These are phyloP conservation scores for Python bivittatus DNA, from an alignment of 2,113 vertebrate genomes.

Conservation along the genomic window DNA sequence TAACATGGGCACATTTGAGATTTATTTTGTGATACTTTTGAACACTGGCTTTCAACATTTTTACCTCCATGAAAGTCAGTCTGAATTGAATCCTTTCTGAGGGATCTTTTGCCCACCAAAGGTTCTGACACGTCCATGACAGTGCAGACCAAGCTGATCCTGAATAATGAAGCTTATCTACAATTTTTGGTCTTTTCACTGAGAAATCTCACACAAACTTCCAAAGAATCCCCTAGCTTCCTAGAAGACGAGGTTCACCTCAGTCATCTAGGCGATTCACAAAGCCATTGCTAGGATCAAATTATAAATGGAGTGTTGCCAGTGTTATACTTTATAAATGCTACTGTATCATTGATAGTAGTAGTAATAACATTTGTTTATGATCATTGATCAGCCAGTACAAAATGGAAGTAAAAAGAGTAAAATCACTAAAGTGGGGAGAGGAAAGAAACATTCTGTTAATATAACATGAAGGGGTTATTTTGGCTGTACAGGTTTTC, in stretches of 20 bases:
- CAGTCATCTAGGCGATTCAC: not conserved
- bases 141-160: not conserved
- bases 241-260: not conserved
- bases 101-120: not conserved
- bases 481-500: no score
- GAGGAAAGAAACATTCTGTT: no score
- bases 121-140: not conserved
- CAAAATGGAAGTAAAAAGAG: no score
- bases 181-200: not conserved
- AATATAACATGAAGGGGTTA: no score
- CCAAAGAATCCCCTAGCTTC: no score
- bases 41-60: not conserved
- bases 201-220: not conserved
- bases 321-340: no score
- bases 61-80: not conserved
- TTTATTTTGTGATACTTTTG: not conserved
- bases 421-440: no score
- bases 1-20: not conserved
- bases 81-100: not conserved
- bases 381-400: no score
- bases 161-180: not conserved
- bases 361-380: no score
- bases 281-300: no score
- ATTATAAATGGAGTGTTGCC: no score
- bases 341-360: no score